Base-by-base conservation (phyloP, 53 echinoderm and acorn worm genomes). In the Arbacia lixula region DNA sequence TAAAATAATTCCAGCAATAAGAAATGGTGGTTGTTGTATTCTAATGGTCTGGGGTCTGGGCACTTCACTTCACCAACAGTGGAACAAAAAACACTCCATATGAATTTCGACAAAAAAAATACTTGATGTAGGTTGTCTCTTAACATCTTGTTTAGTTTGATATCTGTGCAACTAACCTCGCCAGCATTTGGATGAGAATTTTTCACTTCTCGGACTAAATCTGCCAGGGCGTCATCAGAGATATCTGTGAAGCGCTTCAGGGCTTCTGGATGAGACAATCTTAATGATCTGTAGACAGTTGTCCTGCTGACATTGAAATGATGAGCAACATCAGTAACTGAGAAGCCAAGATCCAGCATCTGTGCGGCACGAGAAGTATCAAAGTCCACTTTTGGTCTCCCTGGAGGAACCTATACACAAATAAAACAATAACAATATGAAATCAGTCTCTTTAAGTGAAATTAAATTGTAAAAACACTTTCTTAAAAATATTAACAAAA, bases 121-220 rank as follows among this genome's bases (percentile, higher is more conserved):
- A n/a, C n/a, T n/a, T n/a, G n/a, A n/a, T n/a, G n/a, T n/a, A n/a
- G n/a, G n/a, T n/a, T n/a, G n/a, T n/a, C n/a, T n/a, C n/a, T n/a
- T n/a, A n/a, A n/a, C n/a, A n/a, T n/a, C n/a, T n/a, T n/a, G n/a
- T n/a, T n/a, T n/a, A n/a, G n/a, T n/a, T n/a, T n/a, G n/a, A n/a
- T n/a, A n/a, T n/a, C n/a, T n/a, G n/a, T n/a, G n/a, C n/a, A n/a
- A n/a, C n/a, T n/a, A n/a, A n/a, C n/a, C 50, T 71, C 85, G 46
- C 85, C 85, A 56, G 85, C 85, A 72, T 85, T 85, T 41, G 85
- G 85, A 71, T 85, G 85, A 33, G 68, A 68, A 14, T 54, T 28
- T 20, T 85, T 85, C 36, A 85, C 66, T 71, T 85, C 85, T 53
- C 72, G 38, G 17, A 71, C 66, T 34, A 65, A 65, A 65, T 31